A percentile compares a stretch with the other conserved stretches of the same genome.
These are phyloP conservation scores for Drosophila paramelanica DNA, from an alignment of 2,888 invertebrate genomes.

Conservation along the genomic window DNA sequence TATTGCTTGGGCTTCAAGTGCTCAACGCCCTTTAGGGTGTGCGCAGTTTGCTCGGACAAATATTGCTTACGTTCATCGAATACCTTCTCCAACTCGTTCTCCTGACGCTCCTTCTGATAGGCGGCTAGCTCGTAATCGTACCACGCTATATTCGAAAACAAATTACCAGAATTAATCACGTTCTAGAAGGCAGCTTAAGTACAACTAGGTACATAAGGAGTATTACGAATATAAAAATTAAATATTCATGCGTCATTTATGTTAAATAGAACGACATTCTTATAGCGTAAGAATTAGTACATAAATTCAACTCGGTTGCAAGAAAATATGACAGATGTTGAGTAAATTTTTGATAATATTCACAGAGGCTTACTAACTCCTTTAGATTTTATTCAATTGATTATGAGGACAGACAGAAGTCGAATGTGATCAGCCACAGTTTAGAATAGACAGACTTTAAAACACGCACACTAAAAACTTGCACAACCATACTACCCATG, in stretches of 20 bases:
- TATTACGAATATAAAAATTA: conserved; percentile 21
- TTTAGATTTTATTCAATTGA: conserved; percentile 35
- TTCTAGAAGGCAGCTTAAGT: conserved; percentile 7
- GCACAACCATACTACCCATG: conserved; percentile 81
- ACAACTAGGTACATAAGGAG: conserved; percentile 15
- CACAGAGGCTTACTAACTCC: conserved; percentile 59
- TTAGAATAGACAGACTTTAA: conserved; percentile 51
- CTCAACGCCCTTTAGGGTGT: conserved; percentile 86
- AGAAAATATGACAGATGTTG: conserved; percentile 30
- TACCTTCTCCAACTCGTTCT: conserved; percentile 93
- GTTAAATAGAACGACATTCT: conserved; percentile 46
- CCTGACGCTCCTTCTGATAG: conserved; percentile 92
- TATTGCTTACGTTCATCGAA: conserved; percentile 93
- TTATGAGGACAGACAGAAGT: conserved; percentile 54
- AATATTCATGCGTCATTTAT: conserved; percentile 32
- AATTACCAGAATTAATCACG: conserved; percentile 32
- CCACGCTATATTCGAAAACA: conserved; percentile 89
- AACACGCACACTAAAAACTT: conserved; percentile 67
- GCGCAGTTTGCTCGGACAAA: conserved; percentile 88
- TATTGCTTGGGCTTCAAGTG: conserved; percentile 88
- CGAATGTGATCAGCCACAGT: conserved; percentile 58
- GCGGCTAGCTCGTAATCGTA: conserved; percentile 94
- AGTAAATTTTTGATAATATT: conserved; percentile 19
- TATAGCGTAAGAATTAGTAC: conserved; percentile 45
- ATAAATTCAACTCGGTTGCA: conserved; percentile 36